Conservation (phyloP, 2,113 vertebrate genomes). For the Cebidichthys violaceus region DNA sequence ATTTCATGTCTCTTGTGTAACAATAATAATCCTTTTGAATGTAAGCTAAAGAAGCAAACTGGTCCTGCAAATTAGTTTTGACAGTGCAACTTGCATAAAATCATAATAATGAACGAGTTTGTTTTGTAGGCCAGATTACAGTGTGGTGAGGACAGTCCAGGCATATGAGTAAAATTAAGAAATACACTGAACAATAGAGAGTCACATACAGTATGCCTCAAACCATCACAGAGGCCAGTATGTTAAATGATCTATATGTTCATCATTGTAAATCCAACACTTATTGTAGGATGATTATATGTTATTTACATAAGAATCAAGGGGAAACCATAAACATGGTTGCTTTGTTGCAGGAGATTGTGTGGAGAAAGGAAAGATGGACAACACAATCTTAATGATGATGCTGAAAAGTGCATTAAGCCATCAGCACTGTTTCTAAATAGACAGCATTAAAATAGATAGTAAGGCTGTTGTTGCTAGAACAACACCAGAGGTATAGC, state of each 20-base stretch:
- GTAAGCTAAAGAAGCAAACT: conserved; percentile 15
- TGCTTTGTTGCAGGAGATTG: not conserved
- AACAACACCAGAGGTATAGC: not conserved
- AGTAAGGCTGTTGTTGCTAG: not conserved
- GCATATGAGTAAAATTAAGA: not conserved
- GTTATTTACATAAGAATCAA: not conserved
- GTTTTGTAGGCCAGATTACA: not conserved
- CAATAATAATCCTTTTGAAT: conserved; percentile 5
- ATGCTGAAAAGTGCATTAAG: conserved; percentile 16
- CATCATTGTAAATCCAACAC: not conserved
- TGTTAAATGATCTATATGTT: not conserved
- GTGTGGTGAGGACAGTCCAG: not conserved
- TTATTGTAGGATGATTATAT: not conserved
- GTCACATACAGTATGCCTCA: not conserved
- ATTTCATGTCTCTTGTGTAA: conserved; percentile 6
- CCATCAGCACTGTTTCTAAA: conserved; percentile 8
- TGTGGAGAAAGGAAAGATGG: not conserved
- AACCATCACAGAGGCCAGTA: not conserved
- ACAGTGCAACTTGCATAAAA: conserved; percentile 8
- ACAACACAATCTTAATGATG: conserved; percentile 2
- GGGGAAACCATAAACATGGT: not conserved
- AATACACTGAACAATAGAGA: not conserved
- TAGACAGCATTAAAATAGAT: conserved; percentile 8
- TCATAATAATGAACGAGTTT: not conserved
- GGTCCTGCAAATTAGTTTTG: conserved; percentile 7